A percentile compares a stretch with the other conserved stretches of the same genome.
phyloP scores from a whole-genome alignment of 2,113 vertebrate genomes.

The Myocastor coypus region DNA sequence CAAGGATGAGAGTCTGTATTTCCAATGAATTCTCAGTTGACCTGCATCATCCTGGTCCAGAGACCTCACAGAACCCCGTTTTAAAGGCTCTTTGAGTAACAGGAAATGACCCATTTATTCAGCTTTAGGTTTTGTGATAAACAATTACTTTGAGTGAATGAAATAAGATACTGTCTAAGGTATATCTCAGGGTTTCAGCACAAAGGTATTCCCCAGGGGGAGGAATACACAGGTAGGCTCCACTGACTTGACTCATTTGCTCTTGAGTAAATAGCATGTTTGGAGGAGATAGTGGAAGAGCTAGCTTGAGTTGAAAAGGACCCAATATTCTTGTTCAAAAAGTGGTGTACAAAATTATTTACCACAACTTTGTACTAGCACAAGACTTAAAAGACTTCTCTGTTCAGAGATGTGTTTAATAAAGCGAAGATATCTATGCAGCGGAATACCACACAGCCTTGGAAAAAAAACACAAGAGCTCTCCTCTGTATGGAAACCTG shows the following conservation, averaged over 20 bases:
- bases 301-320: not conserved
- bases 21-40: not conserved
- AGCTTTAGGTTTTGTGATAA: conserved; percentile 8
- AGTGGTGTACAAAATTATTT: not conserved
- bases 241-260: not conserved
- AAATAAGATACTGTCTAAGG: not conserved
- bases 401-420: not conserved
- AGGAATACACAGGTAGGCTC: not conserved
- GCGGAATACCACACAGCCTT: not conserved
- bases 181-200: not conserved
- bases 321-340: not conserved
- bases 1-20: not conserved
- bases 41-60: not conserved
- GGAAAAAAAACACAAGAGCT: not conserved
- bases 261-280: not conserved
- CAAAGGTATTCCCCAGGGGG: not conserved
- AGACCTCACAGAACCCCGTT: not conserved
- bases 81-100: not conserved
- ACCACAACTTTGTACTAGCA: not conserved
- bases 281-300: not conserved
- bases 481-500: not conserved
- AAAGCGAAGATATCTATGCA: not conserved
- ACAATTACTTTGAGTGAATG: not conserved
- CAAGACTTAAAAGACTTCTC: not conserved
- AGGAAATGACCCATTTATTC: not conserved